Percentiles rank a stretch among this genome's conserved stretches.
Conservation (phyloP, 2,888 invertebrate species). For the Leuctra nigra region DNA sequence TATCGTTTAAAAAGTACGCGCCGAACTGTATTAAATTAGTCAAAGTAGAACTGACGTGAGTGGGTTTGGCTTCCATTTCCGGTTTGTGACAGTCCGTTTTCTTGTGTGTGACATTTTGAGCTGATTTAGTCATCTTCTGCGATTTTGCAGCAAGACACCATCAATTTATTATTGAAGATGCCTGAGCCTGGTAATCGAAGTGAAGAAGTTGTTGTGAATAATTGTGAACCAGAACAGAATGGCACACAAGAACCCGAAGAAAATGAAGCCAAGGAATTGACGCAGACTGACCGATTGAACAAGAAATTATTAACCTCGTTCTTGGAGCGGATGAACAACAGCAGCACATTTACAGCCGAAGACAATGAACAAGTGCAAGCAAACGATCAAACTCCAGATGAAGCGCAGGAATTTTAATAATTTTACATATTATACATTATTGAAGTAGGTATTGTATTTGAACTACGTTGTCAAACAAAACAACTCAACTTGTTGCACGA, state of each 20-base stretch:
- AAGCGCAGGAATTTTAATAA: slow-evolving; percentile 3
- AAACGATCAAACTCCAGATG: neutral
- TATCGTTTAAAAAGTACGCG: no score
- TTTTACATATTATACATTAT: no score
- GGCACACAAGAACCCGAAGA: slow-evolving; percentile 6
- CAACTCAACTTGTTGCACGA: no score
- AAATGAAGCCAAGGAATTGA: slow-evolving; percentile 40
- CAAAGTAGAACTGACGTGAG: no score
- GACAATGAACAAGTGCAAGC: neutral
- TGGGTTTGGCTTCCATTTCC: no score
- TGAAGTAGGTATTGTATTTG: no score
- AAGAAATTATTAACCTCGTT: slow-evolving; percentile 57
- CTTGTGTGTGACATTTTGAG: neutral
- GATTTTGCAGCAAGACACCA: neutral
- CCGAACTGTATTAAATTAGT: no score
- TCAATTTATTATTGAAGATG: neutral
- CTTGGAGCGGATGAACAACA: slow-evolving; percentile 49
- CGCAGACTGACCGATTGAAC: slow-evolving; percentile 59
- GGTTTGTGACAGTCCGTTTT: no score
- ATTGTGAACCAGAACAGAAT: neutral
- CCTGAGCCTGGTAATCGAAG: slow-evolving; percentile 16
- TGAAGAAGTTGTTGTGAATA: neutral
- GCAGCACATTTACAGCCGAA: neutral
- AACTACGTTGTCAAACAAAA: no score
- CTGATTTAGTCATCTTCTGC: neutral